A percentile compares a stretch with the other conserved stretches of the same genome.
Conservation (phyloP, 2,797 vertebrate genomes). For the Pipistrellus kuhlii region DNA sequence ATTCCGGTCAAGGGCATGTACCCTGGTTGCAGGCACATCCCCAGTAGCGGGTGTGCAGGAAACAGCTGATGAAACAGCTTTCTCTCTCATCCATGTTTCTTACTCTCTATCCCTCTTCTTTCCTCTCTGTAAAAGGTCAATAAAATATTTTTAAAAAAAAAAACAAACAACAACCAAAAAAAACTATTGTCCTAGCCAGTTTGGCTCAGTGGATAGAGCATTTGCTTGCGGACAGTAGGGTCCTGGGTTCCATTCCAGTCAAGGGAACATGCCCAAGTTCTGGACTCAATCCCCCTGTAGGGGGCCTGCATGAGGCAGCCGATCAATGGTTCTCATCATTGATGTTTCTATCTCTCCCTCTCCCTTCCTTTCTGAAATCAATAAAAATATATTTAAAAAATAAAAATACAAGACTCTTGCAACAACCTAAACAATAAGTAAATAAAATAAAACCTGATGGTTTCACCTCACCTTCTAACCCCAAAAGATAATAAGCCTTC, state of each 20-base stretch:
- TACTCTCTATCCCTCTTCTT: too few species aligned
- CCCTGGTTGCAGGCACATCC: too few species aligned
- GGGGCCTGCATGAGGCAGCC: neutral
- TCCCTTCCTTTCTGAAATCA: neutral
- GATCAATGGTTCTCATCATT: neutral
- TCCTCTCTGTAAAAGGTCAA: too few species aligned
- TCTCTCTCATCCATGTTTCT: too few species aligned
- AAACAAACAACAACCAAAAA: too few species aligned
- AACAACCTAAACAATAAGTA: constrained; percentile 9
- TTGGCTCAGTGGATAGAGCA: neutral
- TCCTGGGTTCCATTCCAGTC: neutral
- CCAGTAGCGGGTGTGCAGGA: too few species aligned
- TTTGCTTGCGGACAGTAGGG: neutral
- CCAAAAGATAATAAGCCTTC: neutral
- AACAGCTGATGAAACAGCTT: too few species aligned
- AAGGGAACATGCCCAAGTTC: neutral
- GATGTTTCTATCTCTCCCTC: neutral
- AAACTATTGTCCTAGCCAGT: neutral
- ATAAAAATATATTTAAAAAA: neutral
- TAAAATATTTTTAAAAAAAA: too few species aligned
- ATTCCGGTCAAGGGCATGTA: too few species aligned
- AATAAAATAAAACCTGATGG: constrained; percentile 16
- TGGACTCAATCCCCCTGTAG: neutral
- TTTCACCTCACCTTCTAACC: neutral
- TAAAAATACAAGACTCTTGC: constrained; percentile 29